Evolutionary conservation across 2,888 invertebrate genomes (phyloP), one percentile per base, ranked within the genome.

Genomic region (Drosophila gaucha): DNA sequence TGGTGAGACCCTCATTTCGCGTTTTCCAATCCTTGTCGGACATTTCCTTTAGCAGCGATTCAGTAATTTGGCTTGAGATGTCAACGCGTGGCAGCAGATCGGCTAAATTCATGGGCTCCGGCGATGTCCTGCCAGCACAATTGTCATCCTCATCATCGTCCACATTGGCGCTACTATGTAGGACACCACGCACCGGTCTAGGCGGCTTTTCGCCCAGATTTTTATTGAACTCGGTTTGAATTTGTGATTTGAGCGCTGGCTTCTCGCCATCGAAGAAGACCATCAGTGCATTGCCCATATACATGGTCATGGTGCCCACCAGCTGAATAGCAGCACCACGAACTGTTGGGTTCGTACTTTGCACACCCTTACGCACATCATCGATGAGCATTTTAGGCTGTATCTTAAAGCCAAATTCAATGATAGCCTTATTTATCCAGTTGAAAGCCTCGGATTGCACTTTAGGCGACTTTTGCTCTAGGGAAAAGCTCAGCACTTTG

Each of bases 21-120:
- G 92, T 92, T 93, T 98, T 98, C 98, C 98, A 99, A 92, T 97
- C 97, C 91, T 97, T 97, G 91, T 98, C 97, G 20, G 94, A 93
- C 77, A 98, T 93, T 91, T 98, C 97, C 6, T 94, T 94, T 3
- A 98, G 92, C 1, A 98, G 92, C 0, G 94, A 92, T 76, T 97
- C 96, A 0, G 97, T 97, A 68, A 98, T 95, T 79, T 96, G 95
- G 3, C 94, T 93, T 60, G 96, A 95, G 73, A 98, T 96, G 89
- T 98, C 97, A 1, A 95, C 94, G 39, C 96, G 93, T 0, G 97
- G 95, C 8, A 97, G 90, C 16, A 94, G 92, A 92, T 98, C 97
- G 24, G 95, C 94, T 5, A 94, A 92, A 74, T 93, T 94, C 0
- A 92, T 91, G 1, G 91, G 90, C 1, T 93, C 93, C 3, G 91